A percentile compares a stretch with the other conserved stretches of the same genome.
Evolutionary conservation across 53 echinoderm and acorn worm species (phyloP).

Genomic region (Pentamera pediparva): DNA sequence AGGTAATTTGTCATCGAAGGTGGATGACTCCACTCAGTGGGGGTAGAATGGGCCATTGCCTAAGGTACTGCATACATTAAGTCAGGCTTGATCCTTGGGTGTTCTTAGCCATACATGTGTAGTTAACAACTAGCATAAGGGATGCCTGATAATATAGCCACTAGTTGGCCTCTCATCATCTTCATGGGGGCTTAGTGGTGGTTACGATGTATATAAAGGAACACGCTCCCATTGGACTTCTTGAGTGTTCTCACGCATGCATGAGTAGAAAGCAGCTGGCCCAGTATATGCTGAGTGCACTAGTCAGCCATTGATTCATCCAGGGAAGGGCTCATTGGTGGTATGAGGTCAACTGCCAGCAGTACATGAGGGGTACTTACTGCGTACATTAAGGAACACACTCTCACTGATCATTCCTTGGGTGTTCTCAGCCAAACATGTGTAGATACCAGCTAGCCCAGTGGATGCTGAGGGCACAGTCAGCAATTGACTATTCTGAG

Average conservation of each 20-base stretch:
- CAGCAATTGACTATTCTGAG: conserved; percentile 50
- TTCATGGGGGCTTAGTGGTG: too few species aligned
- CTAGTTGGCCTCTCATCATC: too few species aligned
- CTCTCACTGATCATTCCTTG: conserved; percentile 55
- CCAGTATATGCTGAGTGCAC: conserved; percentile 42
- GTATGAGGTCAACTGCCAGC: too few species aligned
- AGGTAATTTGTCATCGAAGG: background rate
- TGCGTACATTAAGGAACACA: conserved; percentile 59
- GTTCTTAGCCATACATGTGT: conserved; percentile 67
- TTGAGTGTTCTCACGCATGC: too few species aligned
- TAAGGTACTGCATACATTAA: conserved; percentile 77
- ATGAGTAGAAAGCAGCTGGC: too few species aligned
- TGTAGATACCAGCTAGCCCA: conserved; percentile 45
- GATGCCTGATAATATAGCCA: too few species aligned
- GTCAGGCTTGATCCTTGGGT: conserved; percentile 59
- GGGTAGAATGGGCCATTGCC: too few species aligned
- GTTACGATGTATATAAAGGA: too few species aligned
- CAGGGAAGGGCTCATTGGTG: conserved; percentile 60
- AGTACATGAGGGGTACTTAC: too few species aligned
- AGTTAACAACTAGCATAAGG: too few species aligned
- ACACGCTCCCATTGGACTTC: too few species aligned
- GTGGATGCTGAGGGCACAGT: conserved; percentile 49
- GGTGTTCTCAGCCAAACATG: conserved; percentile 63
- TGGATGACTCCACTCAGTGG: too few species aligned
- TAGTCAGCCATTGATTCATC: conserved; percentile 56